A percentile compares a stretch with the other conserved stretches of the same genome.
Conservation (phyloP, 2,888 invertebrate genomes). For the Volucella bombylans region DNA sequence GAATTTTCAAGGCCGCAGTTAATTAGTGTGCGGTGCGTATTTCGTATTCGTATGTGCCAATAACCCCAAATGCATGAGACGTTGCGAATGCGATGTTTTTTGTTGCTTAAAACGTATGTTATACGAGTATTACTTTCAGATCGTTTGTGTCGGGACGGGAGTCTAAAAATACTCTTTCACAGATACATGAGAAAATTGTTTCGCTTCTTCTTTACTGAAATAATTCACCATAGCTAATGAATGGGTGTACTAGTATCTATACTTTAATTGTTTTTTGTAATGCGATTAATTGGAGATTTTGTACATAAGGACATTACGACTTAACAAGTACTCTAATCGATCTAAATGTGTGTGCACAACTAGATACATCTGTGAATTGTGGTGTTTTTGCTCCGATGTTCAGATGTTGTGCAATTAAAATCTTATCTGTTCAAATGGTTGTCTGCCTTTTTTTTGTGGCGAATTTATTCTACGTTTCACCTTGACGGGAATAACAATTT, state of each 20-base stretch:
- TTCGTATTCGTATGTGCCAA: slow-evolving; percentile 3
- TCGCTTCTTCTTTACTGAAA: neutral
- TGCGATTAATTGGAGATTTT: too few relatives aligned
- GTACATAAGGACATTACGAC: too few relatives aligned
- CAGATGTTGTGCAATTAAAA: too few relatives aligned
- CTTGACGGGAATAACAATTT: neutral
- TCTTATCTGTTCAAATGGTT: too few relatives aligned
- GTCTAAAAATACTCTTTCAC: slow-evolving; percentile 13
- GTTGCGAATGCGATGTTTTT: neutral
- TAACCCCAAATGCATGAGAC: neutral
- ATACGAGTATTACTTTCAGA: slow-evolving; percentile 19
- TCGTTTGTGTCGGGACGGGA: neutral
- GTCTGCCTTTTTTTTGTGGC: too few relatives aligned
- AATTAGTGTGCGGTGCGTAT: neutral
- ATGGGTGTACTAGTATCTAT: neutral
- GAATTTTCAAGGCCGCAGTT: slow-evolving; percentile 17
- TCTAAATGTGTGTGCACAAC: too few relatives aligned
- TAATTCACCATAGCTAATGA: neutral
- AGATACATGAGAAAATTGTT: neutral
- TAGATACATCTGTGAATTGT: too few relatives aligned
- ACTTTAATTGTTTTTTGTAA: neutral
- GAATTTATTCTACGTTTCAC: too few relatives aligned
- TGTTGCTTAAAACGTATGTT: neutral
- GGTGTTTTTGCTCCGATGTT: too few relatives aligned
- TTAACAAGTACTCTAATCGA: too few relatives aligned